Evolutionary conservation across 1,140 invertebrate genomes (phyloP).

Genomic region (Oncopeltus fasciatus): DNA sequence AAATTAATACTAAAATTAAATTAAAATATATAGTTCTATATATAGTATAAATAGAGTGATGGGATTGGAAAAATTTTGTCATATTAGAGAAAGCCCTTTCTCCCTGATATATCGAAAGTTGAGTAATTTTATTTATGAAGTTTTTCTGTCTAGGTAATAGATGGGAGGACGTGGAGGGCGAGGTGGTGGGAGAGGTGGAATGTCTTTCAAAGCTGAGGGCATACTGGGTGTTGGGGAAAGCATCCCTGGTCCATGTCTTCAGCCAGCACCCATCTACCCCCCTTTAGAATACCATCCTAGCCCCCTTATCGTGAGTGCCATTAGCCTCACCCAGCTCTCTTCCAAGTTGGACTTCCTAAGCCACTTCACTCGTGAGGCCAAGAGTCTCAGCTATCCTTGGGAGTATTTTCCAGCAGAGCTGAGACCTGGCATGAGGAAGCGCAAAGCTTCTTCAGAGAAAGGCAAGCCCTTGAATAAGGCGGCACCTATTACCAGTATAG

Average conservation of each 20-base stretch:
- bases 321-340: not conserved
- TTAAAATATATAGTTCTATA: too few relatives aligned
- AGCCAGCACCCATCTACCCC: conserved; percentile 54
- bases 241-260: conserved; percentile 39
- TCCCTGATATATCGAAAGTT: too few relatives aligned
- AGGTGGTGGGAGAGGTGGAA: conserved; percentile 33
- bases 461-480: not conserved
- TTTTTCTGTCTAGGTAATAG: too few relatives aligned
- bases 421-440: conserved; percentile 12
- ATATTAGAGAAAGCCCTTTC: too few relatives aligned
- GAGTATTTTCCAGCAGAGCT: conserved; percentile 18
- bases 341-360: conserved; percentile 13
- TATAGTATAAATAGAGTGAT: too few relatives aligned
- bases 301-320: conserved; percentile 24
- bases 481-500: conserved; percentile 11
- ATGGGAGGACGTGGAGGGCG: conserved; percentile 28
- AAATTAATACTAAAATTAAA: too few relatives aligned
- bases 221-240: conserved; percentile 43
- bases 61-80: too few relatives aligned
- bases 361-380: conserved; percentile 12
- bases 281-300: conserved; percentile 42
- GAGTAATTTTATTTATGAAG: too few relatives aligned
- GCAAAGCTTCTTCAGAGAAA: not conserved
- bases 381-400: conserved; percentile 16
- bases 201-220: conserved; percentile 47